Evolutionary conservation across 2,888 invertebrate species (phyloP), one percentile per base, ranked within the genome.

Genomic region (Melieria crassipennis): DNA sequence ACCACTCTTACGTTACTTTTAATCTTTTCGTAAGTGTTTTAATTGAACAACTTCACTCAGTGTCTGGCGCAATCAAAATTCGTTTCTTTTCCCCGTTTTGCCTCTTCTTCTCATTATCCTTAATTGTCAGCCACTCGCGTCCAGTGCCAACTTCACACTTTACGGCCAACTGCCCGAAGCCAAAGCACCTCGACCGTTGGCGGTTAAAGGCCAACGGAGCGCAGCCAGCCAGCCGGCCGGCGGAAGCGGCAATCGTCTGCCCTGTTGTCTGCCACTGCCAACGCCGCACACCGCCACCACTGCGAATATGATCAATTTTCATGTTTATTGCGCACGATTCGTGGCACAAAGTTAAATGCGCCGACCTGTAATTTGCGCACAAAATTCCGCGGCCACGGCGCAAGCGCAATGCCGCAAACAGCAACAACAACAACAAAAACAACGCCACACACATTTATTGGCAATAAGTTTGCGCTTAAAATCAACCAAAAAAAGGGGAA

Each of bases 321-420:
- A 69, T 70, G 72, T 71, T 62, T 72, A 64, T 74, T 69, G 67
- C 73, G 69, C 74, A 75, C 73, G 75, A 73, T 76, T 70, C 70
- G 61, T 69, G 56, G 79, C 75, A 76, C 83, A 82, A 83, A 82
- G 82, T 82, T 82, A 83, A 82, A 82, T 77, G 78, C 72, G 81
- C 82, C 82, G 82, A 80, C 83, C 82, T 82, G 77, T 82, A 82
- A 82, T 82, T 82, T 83, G 77, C 79, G 76, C 72, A 82, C 78
- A 78, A 81, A 80, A 82, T 79, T 79, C 80, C 82, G 79, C 80
- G 80, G 30, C 83, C 78, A 80, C 80, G 82, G 78, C 78, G 78
- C 78, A 79, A 80, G 30, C 30, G 30, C 30, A 30, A 30, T 30
- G 43, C n/a, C 56, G 46, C 11, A 52, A 65, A 7, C 65, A 50